phyloP scores from a whole-genome alignment of 1,140 invertebrate species.

The Trichonephila inaurata region DNA sequence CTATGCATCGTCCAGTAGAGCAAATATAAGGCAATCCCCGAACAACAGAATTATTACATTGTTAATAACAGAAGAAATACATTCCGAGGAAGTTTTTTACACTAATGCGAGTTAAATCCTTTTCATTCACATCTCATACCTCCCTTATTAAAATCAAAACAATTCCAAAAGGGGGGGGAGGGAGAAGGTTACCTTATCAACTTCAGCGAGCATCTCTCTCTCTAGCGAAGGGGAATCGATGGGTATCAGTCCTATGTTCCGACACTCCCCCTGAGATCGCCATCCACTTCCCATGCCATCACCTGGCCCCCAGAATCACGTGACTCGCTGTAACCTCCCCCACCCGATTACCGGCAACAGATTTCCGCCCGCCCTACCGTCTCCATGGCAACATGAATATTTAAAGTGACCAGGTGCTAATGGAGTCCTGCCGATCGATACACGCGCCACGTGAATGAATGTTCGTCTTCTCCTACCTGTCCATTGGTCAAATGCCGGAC shows the following conservation, averaged over 20 bases:
- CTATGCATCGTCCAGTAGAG: too few relatives aligned
- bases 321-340: conserved; percentile 8
- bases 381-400: conserved; percentile 72
- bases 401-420: conserved; percentile 76
- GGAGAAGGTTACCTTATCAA: neutral
- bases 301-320: conserved; percentile 42
- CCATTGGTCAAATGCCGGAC: neutral
- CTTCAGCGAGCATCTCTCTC: neutral
- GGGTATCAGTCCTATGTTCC: conserved; percentile 16
- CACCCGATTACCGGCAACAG: conserved; percentile 60
- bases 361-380: conserved; percentile 43
- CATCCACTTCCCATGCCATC: conserved; percentile 15
- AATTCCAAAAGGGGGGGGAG: too few relatives aligned
- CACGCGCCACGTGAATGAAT: conserved; percentile 29
- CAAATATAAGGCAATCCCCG: too few relatives aligned
- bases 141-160: too few relatives aligned
- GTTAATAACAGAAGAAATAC: too few relatives aligned
- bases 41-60: too few relatives aligned
- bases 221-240: neutral
- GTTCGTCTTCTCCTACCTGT: neutral
- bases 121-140: too few relatives aligned
- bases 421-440: conserved; percentile 61
- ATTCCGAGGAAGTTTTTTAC: too few relatives aligned
- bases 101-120: too few relatives aligned
- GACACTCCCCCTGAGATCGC: conserved; percentile 21